phyloP scores from a whole-genome alignment of 1,140 invertebrate species.

The Sycobia sp. region DNA sequence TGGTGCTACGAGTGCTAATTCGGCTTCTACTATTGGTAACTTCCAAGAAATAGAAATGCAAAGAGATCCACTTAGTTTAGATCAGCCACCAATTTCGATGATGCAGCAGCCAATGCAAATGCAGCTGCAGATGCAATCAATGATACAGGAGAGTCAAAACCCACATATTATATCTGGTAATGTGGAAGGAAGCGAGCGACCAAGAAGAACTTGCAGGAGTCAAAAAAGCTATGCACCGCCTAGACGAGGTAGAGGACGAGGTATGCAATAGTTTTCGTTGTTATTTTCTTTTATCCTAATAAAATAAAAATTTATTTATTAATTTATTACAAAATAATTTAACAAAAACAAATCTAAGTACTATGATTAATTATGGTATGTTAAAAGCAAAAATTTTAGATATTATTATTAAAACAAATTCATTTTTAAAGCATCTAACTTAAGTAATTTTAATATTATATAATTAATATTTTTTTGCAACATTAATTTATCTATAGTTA shows the following conservation, averaged over 20 bases:
- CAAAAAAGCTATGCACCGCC: slow-evolving; percentile 60
- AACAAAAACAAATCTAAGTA: too few species aligned
- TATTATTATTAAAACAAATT: too few species aligned
- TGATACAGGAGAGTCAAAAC: neutral
- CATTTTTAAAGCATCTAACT: too few species aligned
- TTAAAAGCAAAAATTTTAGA: too few species aligned
- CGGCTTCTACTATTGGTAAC: slow-evolving; percentile 11
- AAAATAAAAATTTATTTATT: neutral
- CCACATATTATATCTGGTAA: neutral
- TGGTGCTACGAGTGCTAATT: neutral
- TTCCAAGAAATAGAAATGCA: slow-evolving; percentile 39
- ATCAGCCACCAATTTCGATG: slow-evolving; percentile 40
- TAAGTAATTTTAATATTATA: too few species aligned
- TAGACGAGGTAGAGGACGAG: slow-evolving; percentile 55
- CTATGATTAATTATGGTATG: too few species aligned
- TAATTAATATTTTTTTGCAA: too few species aligned
- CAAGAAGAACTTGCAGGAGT: slow-evolving; percentile 56
- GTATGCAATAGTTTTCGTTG: slow-evolving; percentile 36
- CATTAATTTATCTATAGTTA: too few species aligned
- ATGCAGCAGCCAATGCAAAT: slow-evolving; percentile 17
- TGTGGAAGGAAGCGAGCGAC: slow-evolving; percentile 38
- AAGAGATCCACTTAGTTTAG: slow-evolving; percentile 51
- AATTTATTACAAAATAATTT: too few species aligned
- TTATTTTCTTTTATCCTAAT: slow-evolving; percentile 33
- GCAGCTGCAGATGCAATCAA: neutral